Evolutionary conservation across 2,888 invertebrate species (phyloP), one percentile per base, ranked within the genome.

Genomic region (Junonia oenone): DNA sequence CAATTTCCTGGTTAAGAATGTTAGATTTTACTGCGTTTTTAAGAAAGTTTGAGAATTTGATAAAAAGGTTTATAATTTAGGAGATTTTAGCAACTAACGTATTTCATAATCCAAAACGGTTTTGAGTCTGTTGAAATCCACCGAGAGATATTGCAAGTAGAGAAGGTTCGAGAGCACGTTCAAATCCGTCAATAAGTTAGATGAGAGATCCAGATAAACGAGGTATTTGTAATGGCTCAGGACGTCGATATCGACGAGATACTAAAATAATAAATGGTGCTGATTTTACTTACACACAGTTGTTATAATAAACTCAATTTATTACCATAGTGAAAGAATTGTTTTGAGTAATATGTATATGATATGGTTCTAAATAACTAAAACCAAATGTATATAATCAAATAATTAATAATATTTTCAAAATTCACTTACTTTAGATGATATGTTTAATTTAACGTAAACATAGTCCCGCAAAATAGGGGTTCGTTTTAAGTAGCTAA

Each of bases 181-280:
- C 47, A 93, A 68, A 37, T 91, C 83, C 6, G 78, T 78, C 51
- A 93, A 70, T 13, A 83, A 74, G 71, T 93, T 93, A n/a, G 85
- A 77, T 0, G 92, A 91, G 11, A 93, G 68, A 67, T 93, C 92
- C 61, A 93, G 72, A 63, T 92, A 93, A 53, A 93, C 92, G 31
- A 93, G 71, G 68, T 91, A 92, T 65, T 90, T 91, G 71, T 92
- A 92, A 55, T 86, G 75, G 59, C 81, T 72, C 45, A 93, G 65
- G 1, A 91, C 78, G 11, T 86, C 81, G 40, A 93, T 91, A 58
- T 93, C 86, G 1, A 65, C 67, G 22, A 89, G 68, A 55, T 71
- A 66, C 89, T 89, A 75, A 5, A 79, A 82, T 26, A 37, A 11
- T 0, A 27, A 22, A 22, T 22, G 22, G 5, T n/a, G n/a, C n/a